Conservation (phyloP, 2,888 invertebrate genomes). For the Aspidiotus destructor region DNA sequence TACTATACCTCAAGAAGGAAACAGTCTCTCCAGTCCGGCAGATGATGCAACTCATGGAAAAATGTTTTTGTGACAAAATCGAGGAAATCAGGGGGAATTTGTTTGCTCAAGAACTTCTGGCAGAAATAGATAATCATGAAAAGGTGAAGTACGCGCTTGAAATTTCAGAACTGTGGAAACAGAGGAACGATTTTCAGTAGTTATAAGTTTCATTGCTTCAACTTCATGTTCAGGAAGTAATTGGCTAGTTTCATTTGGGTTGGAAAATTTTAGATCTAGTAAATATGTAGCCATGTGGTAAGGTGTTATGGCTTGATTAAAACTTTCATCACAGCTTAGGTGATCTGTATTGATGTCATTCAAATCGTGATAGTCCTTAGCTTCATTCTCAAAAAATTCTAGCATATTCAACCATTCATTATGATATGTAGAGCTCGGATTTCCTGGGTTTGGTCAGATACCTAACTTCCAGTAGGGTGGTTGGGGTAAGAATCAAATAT, state of each 20-base stretch:
- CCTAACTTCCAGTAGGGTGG: too few relatives aligned
- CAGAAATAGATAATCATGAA: slow-evolving; percentile 2
- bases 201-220: not conserved
- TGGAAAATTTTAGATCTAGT: not conserved
- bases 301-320: not conserved
- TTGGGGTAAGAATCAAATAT: too few relatives aligned
- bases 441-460: too few relatives aligned
- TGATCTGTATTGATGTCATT: not conserved
- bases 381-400: not conserved
- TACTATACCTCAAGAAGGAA: not conserved
- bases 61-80: slow-evolving; percentile 4
- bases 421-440: too few relatives aligned
- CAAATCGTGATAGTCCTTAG: not conserved
- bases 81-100: not conserved
- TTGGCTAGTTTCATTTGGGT: not conserved
- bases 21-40: not conserved
- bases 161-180: not conserved
- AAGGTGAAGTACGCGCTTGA: not conserved
- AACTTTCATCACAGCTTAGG: not conserved
- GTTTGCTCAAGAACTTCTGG: not conserved
- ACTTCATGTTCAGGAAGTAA: not conserved
- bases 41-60: not conserved
- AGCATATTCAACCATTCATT: slow-evolving; percentile 1
- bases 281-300: slow-evolving; percentile 1
- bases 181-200: not conserved